Base-by-base conservation (phyloP, 1,140 invertebrate genomes). In the Hestina assimilis region DNA sequence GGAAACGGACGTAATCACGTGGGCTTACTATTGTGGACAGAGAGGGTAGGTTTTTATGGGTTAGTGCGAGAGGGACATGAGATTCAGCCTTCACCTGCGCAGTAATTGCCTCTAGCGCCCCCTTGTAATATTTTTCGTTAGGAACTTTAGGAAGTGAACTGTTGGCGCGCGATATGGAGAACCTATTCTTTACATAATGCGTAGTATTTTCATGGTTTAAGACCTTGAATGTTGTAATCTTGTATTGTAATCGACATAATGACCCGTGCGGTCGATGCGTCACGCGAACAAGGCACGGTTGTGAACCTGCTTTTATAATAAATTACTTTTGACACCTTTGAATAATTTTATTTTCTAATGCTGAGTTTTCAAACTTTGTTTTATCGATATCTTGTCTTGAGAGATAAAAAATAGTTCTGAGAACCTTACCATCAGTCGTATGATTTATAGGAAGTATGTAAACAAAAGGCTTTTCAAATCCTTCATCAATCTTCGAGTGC, bases 31-130 rank as follows among this genome's bases (percentile, higher is more conserved):
- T 7, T n/a, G 12, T 31, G 24, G 59, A 54, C 20, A 55, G 51
- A 51, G 48, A 59, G 38, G 38, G 24, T 24, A 35, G 46, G 52
- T 40, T 42, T 24, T 24, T 17, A n/a, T 14, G 15, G 15, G 21
- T 50, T 26, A 23, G 63, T 55, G 57, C 23, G 60, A 66, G 54
- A 21, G 53, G 46, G 59, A 66, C 45, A 29, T 61, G 45, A 15
- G 60, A 40, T 11, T 20, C 60, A 74, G 69, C 79, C 75, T 82
- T 82, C 75, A 82, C 76, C 74, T 78, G 79, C 72, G 79, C 74
- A 75, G 63, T 75, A 55, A 68, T 59, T 17, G 24, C 24, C 23
- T 17, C 9, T n/a, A 42, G 38, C 24, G 35, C 26, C 50, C 50
- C 35, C 48, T 23, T 35, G 17, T 29, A 24, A 52, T 17, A 24